phyloP scores from a whole-genome alignment of 1,140 invertebrate genomes.

The Acromyrmex echinatior region DNA sequence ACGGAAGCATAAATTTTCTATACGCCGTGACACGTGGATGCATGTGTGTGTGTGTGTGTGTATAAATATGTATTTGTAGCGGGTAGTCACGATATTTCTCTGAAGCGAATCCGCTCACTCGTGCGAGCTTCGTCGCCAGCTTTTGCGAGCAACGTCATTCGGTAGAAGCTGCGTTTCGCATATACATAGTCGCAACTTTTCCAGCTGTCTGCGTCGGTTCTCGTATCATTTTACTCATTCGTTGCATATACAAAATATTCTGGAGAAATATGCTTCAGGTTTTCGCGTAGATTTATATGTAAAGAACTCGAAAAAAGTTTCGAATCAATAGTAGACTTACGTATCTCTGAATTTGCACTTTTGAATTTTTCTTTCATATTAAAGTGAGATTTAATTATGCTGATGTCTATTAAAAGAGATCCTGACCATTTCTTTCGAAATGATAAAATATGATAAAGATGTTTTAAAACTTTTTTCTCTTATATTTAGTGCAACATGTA shows the following conservation, averaged over 20 bases:
- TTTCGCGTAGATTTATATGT: slow-evolving; percentile 16
- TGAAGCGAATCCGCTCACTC: slow-evolving; percentile 46
- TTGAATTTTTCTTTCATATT: slow-evolving; percentile 14
- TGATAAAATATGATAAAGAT: neutral
- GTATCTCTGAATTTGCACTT: neutral
- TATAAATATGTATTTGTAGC: neutral
- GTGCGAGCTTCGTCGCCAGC: slow-evolving; percentile 56
- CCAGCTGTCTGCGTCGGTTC: slow-evolving; percentile 33
- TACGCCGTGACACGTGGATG: slow-evolving; percentile 10
- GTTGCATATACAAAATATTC: slow-evolving; percentile 24
- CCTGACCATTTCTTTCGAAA: neutral
- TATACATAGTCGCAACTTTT: slow-evolving; percentile 47
- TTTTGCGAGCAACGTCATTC: slow-evolving; percentile 42
- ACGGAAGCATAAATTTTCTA: slow-evolving; percentile 51
- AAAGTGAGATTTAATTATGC: neutral
- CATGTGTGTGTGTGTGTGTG: neutral
- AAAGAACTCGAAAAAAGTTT: neutral
- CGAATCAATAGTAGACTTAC: neutral
- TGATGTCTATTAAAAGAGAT: slow-evolving; percentile 2
- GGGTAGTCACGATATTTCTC: slow-evolving; percentile 53
- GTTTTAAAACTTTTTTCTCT: neutral
- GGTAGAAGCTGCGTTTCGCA: slow-evolving; percentile 33
- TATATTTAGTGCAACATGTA: neutral
- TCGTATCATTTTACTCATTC: slow-evolving; percentile 41
- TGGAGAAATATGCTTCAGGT: slow-evolving; percentile 15